Conservation (phyloP, 2,888 invertebrate genomes). For the Monoplex corrugatus region DNA sequence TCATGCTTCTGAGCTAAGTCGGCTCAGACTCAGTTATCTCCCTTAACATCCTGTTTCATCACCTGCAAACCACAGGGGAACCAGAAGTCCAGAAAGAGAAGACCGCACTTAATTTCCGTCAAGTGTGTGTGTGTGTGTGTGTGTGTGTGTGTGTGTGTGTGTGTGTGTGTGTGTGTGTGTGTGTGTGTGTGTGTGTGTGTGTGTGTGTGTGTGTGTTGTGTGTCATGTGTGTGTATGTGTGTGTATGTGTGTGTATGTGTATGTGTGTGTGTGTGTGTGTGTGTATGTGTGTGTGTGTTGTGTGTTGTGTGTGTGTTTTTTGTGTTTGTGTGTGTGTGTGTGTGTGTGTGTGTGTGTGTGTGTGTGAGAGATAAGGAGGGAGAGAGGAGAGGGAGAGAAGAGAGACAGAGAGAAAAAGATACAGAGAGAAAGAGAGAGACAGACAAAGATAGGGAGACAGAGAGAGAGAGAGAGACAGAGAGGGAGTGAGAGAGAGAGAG, state of each 20-base stretch:
- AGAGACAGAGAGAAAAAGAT: slow-evolving; percentile 24
- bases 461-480: no score
- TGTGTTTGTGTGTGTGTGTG: slow-evolving; percentile 24
- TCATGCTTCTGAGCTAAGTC: no score
- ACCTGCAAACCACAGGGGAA: no score
- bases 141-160: neutral
- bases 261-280: no score
- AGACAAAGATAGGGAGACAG: slow-evolving; percentile 19
- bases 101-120: no score
- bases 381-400: neutral
- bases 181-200: neutral
- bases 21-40: no score
- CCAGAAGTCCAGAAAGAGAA: no score
- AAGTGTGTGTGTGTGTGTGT: no score
- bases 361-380: no score
- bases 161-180: slow-evolving; percentile 18
- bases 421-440: slow-evolving; percentile 20
- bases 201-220: neutral
- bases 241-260: slow-evolving; percentile 17
- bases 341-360: neutral
- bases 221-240: neutral
- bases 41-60: no score
- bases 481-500: no score
- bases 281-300: neutral
- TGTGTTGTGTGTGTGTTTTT: no score